A percentile compares a stretch with the other conserved stretches of the same genome.
phyloP scores from a whole-genome alignment of 1,140 invertebrate genomes.

The Caenorhabditis inopinata region DNA sequence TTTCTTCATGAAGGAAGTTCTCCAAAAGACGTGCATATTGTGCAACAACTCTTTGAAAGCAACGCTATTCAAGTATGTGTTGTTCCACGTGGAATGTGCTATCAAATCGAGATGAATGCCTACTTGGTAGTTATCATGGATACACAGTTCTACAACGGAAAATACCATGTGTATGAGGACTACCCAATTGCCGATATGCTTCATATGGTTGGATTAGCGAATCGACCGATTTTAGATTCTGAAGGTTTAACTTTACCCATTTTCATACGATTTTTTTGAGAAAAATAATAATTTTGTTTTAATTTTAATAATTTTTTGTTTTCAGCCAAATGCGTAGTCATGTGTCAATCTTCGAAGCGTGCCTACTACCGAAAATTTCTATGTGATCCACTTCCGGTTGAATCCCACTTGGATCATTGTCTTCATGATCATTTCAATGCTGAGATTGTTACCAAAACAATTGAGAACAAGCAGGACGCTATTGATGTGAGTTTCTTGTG shows the following conservation, averaged over 20 bases:
- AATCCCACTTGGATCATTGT: conserved; percentile 92
- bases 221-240: conserved; percentile 82
- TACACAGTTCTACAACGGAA: conserved; percentile 94
- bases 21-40: conserved; percentile 79
- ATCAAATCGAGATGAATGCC: conserved; percentile 82
- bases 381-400: conserved; percentile 94
- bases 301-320: conserved; percentile 37
- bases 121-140: conserved; percentile 96
- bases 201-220: conserved; percentile 85
- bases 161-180: conserved; percentile 84
- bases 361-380: conserved; percentile 98
- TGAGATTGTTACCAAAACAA: conserved; percentile 98
- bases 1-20: conserved; percentile 93
- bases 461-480: conserved; percentile 99
- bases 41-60: conserved; percentile 87
- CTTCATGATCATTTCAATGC: conserved; percentile 99
- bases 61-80: conserved; percentile 92
- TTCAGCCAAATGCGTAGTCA: conserved; percentile 82
- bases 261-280: too few species aligned
- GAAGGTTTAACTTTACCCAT: too few species aligned
- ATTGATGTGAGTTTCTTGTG: conserved; percentile 82
- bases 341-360: conserved; percentile 96
- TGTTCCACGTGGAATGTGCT: conserved; percentile 83
- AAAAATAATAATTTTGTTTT: too few species aligned
- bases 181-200: conserved; percentile 95